A percentile compares a stretch with the other conserved stretches of the same genome.
phyloP scores from a whole-genome alignment of 1,140 invertebrate genomes.

The Pseudomyrmex pallidus region DNA sequence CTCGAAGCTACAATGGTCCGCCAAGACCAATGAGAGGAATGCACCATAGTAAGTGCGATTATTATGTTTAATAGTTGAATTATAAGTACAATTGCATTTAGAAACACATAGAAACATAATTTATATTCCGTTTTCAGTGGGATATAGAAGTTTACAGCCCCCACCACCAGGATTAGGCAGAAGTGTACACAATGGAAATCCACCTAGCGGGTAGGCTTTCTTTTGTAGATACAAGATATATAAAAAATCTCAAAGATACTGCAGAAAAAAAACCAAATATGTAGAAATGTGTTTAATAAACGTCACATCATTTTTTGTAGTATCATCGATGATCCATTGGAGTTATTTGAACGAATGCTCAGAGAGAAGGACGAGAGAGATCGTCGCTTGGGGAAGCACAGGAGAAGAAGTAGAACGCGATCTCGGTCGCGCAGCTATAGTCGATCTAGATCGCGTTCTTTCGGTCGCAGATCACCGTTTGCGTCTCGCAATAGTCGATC shows the following conservation, averaged over 20 bases:
- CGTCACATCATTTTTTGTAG: constrained; percentile 81
- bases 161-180: constrained; percentile 82
- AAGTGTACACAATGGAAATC: constrained; percentile 83
- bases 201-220: constrained; percentile 78
- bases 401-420: constrained; percentile 84
- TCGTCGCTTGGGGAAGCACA: constrained; percentile 88
- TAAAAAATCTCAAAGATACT: too few relatives aligned
- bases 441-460: constrained; percentile 84
- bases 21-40: constrained; percentile 83
- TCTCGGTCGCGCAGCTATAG: constrained; percentile 86
- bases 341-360: constrained; percentile 93
- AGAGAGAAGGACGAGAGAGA: constrained; percentile 92
- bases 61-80: background rate
- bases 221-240: too few relatives aligned
- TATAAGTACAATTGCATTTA: background rate
- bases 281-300: background rate
- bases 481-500: constrained; percentile 80
- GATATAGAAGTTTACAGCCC: constrained; percentile 82
- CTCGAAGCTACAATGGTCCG: constrained; percentile 80
- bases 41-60: constrained; percentile 79
- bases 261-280: too few relatives aligned
- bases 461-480: constrained; percentile 80
- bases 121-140: constrained; percentile 71
- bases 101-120: background rate
- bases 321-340: constrained; percentile 92